Base-by-base conservation (phyloP, 1,140 invertebrate species). In the Aphidius ervi region DNA sequence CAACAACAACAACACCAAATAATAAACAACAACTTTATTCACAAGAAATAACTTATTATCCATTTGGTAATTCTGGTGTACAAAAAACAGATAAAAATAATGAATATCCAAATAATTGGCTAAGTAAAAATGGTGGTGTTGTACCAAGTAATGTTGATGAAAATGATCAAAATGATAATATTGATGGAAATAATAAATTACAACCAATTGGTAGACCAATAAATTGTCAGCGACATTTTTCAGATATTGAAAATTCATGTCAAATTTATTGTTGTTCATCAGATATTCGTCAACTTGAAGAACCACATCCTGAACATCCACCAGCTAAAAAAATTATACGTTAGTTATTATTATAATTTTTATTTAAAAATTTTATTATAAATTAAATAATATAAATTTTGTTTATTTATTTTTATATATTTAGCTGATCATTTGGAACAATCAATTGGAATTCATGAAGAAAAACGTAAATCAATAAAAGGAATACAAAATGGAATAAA, bases 11-110 rank as follows among this genome's bases (percentile, higher is more conserved):
- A 16, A 56, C 76, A 16, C 73, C 75, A 6, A 74, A 74, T 20
- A 76, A 74, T 0, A 78, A 79, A 48, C 74, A 77, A 40, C 74
- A 79, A 55, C 53, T 76, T 6, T 78, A 79, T 58, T 74, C 77
- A 6, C 74, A 77, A 31, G 23, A 31, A 54, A 77, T 74, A 0
- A 56, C 53, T 9, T 75, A 76, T 74, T 77, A 78, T 62, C 76
- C 76, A 1, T 72, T 74, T 40, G 73, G 72, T 48, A 69, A 77
- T 58, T 67, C 75, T 4, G 72, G 74, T 5, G 69, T 72, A 0
- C 75, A 76, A 47, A 79, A 77, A 49, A 65, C 70, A 23, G 75
- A 78, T 31, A 79, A 78, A 64, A 76, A 76, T 61, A 78, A 74
- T 37, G 76, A 79, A 56, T 73, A 76, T 41, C 68, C 71, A 4